Evolutionary conservation across 2,113 vertebrate genomes (phyloP).

Genomic region (Scalopus aquaticus): DNA sequence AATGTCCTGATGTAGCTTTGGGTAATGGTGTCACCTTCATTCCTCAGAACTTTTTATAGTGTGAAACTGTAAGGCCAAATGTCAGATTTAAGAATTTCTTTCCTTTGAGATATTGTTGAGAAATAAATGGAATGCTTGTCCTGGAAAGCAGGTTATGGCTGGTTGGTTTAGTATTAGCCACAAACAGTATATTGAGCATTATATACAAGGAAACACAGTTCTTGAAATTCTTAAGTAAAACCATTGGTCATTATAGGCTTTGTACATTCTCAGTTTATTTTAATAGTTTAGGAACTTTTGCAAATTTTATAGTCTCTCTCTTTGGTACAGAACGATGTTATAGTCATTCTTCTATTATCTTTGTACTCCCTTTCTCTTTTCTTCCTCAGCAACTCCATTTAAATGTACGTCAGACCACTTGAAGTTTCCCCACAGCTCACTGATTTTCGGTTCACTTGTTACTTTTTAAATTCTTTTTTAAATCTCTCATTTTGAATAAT

Average conservation of each 20-base stretch:
- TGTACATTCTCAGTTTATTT: slow-evolving; percentile 45
- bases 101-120: slow-evolving; percentile 16
- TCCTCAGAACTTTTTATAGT: background rate
- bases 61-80: background rate
- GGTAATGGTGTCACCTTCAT: background rate
- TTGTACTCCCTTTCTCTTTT: background rate
- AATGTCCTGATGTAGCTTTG: background rate
- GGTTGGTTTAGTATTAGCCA: background rate
- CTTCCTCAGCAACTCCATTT: background rate
- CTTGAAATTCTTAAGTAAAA: slow-evolving; percentile 40
- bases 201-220: background rate
- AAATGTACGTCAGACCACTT: background rate
- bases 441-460: background rate
- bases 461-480: background rate
- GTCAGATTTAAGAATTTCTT: slow-evolving; percentile 9
- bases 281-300: background rate
- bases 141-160: background rate
- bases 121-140: slow-evolving; percentile 33
- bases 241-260: background rate
- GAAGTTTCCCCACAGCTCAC: background rate
- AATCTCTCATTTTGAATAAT: background rate
- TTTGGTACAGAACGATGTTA: slow-evolving; percentile 28
- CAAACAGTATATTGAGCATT: background rate
- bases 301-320: background rate
- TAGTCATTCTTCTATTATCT: background rate